Evolutionary conservation across 2,113 vertebrate genomes (phyloP).

Genomic region (Camelus dromedarius): DNA sequence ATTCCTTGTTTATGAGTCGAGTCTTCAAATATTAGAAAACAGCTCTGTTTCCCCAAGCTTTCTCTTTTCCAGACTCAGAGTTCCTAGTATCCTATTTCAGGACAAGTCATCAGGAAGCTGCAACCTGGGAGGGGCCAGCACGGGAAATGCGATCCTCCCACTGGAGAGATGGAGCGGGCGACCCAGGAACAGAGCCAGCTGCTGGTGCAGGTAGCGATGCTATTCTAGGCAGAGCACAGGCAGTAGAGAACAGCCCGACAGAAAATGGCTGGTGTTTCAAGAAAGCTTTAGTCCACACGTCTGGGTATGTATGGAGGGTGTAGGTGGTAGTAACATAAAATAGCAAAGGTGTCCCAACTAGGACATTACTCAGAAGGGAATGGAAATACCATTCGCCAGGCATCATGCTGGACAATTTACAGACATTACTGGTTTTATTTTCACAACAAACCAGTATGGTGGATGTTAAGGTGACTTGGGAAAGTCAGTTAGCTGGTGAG

Average conservation of each 20-base stretch:
- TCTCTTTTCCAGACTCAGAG: not conserved
- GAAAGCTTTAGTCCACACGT: too few relatives aligned
- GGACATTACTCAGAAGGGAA: not conserved
- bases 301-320: not conserved
- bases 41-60: not conserved
- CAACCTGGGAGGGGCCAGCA: not conserved
- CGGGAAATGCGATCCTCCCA: not conserved
- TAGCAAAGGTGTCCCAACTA: not conserved
- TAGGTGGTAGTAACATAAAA: not conserved
- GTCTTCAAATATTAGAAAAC: not conserved
- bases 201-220: rapidly evolving
- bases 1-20: not conserved
- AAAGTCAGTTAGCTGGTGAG: not conserved
- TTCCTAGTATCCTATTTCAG: not conserved
- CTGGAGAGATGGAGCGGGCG: not conserved
- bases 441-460: not conserved
- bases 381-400: not conserved
- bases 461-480: not conserved
- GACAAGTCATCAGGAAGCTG: conserved; percentile 16
- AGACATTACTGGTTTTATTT: not conserved
- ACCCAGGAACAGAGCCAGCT: too few relatives aligned
- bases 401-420: not conserved
- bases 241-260: not conserved
- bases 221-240: not conserved
- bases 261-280: not conserved